Evolutionary conservation across 2,797 vertebrate genomes (phyloP).

Genomic region (Taenioides sp.): DNA sequence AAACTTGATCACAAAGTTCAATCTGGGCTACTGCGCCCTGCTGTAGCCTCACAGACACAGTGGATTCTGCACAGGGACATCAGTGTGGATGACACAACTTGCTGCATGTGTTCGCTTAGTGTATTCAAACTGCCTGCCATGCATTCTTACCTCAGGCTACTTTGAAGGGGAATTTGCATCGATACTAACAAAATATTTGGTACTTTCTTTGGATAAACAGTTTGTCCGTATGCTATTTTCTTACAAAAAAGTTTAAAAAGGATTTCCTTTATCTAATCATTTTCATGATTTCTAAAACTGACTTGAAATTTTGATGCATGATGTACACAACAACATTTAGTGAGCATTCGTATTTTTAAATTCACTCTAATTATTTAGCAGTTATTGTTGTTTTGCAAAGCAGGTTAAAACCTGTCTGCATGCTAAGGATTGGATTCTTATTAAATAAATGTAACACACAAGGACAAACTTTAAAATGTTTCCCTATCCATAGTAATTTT

Average conservation of each 20-base stretch:
- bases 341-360: not conserved
- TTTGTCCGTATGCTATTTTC: not conserved
- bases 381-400: not conserved
- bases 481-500: not conserved
- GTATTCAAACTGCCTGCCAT: conserved; percentile 13
- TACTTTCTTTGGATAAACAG: not conserved
- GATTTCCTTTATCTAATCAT: too few relatives aligned
- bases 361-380: too few relatives aligned
- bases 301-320: not conserved
- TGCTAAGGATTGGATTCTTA: not conserved
- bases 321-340: not conserved
- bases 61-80: conserved; percentile 1
- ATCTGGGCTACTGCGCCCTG: not conserved
- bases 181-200: not conserved
- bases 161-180: not conserved
- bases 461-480: not conserved
- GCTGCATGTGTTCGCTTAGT: conserved; percentile 14
- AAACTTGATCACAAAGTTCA: conserved; percentile 1
- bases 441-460: not conserved
- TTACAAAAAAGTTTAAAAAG: too few relatives aligned
- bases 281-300: too few relatives aligned
- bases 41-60: not conserved
- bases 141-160: conserved; percentile 12
- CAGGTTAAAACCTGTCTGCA: not conserved
- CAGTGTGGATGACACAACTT: conserved; percentile 14